Evolutionary conservation across 2,888 invertebrate genomes (phyloP), one percentile per base, ranked within the genome.

Genomic region (Fabriciana adippe): DNA sequence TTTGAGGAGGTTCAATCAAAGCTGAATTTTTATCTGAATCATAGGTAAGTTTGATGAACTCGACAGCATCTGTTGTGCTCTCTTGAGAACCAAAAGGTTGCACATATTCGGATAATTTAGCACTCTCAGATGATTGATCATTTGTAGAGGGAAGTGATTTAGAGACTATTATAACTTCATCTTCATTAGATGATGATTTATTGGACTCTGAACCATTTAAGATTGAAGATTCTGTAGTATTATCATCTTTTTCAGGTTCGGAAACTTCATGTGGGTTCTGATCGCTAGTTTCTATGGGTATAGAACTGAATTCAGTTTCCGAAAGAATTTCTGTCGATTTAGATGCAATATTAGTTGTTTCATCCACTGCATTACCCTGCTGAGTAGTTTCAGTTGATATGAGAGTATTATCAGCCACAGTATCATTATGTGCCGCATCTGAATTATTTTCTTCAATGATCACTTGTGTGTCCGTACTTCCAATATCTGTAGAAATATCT

Each of bases 281-380:
- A 66, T 91, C 90, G 74, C 90, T 92, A 0, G 91, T 90, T 76
- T 91, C 92, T 35, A 92, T 85, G 0, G 91, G 88, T 41, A 92
- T 76, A 6, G 92, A 92, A 70, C 91, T 91, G 8, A 90, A 79
- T 78, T 91, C 91, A 5, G 90, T 89, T 73, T 87, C 86, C 18
- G 86, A 83, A 2, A 87, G 88, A n/a, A 89, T 81, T 79, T 91
- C 92, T 35, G 90, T 88, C 1, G 88, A 84, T 74, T 86, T 87
- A 16, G 79, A 78, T 66, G 83, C 80, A 0, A 80, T 79, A 67
- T 75, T 85, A 0, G 84, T 83, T 1, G 81, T 81, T 70, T 80
- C 80, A 68, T 86, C 84, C 66, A 65, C 53, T 21, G 31, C 56
- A 60, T 69, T 51, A 8, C 54, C 56, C 26, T 54, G n/a, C 61